phyloP scores from a whole-genome alignment of 2,113 vertebrate genomes.

The Alligator sinensis region DNA sequence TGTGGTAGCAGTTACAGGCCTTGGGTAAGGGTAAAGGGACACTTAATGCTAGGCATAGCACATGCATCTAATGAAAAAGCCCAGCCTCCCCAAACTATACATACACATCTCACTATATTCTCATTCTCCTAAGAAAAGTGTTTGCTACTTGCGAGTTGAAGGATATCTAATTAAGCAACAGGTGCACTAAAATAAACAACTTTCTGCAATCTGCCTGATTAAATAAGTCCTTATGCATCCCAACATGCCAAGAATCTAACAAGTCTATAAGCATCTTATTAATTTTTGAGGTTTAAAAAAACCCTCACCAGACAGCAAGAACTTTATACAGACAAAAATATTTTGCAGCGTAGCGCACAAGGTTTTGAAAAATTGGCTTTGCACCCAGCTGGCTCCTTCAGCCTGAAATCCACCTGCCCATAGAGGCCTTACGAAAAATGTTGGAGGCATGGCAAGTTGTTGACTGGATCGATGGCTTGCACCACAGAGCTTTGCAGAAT shows the following conservation, averaged over 20 bases:
- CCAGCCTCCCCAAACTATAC: not conserved
- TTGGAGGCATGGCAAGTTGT: not conserved
- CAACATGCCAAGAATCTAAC: not conserved
- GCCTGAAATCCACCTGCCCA: slow-evolving; percentile 10
- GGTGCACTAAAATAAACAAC: not conserved
- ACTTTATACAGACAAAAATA: not conserved
- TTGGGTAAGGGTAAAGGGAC: not conserved
- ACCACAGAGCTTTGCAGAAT: not conserved
- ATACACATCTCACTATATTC: not conserved
- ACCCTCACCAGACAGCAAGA: not conserved
- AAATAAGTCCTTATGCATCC: not conserved
- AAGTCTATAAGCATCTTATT: not conserved
- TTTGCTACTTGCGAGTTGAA: not conserved
- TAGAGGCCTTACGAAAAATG: slow-evolving; percentile 2
- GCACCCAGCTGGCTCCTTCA: not conserved
- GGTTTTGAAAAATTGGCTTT: not conserved
- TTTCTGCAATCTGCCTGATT: not conserved
- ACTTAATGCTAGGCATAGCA: not conserved
- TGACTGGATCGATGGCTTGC: not conserved
- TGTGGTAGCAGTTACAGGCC: not conserved
- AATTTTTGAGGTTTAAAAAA: slow-evolving; percentile 13
- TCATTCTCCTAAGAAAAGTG: not conserved
- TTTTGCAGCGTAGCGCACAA: not conserved
- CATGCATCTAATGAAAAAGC: not conserved
- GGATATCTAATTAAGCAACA: not conserved